These are phyloP conservation scores for Cryptops parisi DNA, from an alignment of 2,888 invertebrate species.

Conservation along the genomic window DNA sequence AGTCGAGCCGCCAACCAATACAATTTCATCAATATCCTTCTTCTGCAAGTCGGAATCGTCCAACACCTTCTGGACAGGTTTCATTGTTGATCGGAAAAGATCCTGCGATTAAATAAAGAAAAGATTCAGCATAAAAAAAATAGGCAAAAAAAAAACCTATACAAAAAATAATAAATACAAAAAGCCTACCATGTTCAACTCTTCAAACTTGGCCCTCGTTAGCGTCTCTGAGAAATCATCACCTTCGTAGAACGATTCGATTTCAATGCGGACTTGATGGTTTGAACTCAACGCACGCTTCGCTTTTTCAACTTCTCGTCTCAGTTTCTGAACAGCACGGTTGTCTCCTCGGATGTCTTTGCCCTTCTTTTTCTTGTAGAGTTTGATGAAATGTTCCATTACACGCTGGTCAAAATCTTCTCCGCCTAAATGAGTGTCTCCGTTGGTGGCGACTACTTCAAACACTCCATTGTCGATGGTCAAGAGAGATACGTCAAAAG, in stretches of 20 bases:
- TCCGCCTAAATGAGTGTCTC: slow-evolving; percentile 69
- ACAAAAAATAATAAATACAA: neutral
- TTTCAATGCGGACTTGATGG: slow-evolving; percentile 86
- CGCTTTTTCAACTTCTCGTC: slow-evolving; percentile 95
- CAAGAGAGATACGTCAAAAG: slow-evolving; percentile 42
- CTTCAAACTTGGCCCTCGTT: slow-evolving; percentile 97
- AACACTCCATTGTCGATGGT: slow-evolving; percentile 44
- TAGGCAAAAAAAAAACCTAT: neutral
- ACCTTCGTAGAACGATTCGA: slow-evolving; percentile 95
- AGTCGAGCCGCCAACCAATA: slow-evolving; percentile 96
- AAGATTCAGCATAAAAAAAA: neutral
- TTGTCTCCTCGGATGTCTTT: slow-evolving; percentile 89
- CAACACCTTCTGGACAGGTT: slow-evolving; percentile 87
- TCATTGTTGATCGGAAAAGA: slow-evolving; percentile 66
- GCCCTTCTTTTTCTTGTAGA: slow-evolving; percentile 98
- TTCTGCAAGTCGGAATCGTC: slow-evolving; percentile 99
- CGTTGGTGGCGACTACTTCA: slow-evolving; percentile 38
- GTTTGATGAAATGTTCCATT: slow-evolving; percentile 97
- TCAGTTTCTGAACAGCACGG: slow-evolving; percentile 86
- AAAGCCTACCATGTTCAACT: slow-evolving; percentile 65
- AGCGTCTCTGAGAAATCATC: slow-evolving; percentile 97
- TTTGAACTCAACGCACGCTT: slow-evolving; percentile 87
- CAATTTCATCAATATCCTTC: slow-evolving; percentile 96
- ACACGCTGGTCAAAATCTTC: slow-evolving; percentile 98
- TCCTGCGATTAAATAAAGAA: slow-evolving; percentile 26